Evolutionary conservation across 2,888 invertebrate genomes (phyloP).

Genomic region (Stenichneumon culpator): DNA sequence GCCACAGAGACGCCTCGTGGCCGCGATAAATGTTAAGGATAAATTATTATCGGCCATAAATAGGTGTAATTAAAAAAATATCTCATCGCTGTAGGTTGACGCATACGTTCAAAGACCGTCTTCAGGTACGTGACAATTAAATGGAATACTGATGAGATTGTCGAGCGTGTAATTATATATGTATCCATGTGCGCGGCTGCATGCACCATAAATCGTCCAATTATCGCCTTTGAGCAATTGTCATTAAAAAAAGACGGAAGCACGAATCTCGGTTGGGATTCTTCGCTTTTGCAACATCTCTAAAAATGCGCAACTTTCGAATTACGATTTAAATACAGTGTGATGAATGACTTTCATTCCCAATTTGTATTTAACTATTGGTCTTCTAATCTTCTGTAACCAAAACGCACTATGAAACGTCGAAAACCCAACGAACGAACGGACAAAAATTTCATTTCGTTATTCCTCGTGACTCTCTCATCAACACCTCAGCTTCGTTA

Average conservation of each 20-base stretch:
- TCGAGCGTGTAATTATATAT: slow-evolving; percentile 22
- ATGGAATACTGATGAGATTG: slow-evolving; percentile 31
- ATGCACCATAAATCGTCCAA: slow-evolving; percentile 28
- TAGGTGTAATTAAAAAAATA: slow-evolving; percentile 42
- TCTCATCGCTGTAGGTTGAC: slow-evolving; percentile 31
- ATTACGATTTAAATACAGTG: not conserved
- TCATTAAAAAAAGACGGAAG: not conserved
- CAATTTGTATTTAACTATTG: not conserved
- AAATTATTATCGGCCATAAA: slow-evolving; percentile 35
- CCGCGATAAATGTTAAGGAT: slow-evolving; percentile 19
- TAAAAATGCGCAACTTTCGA: not conserved
- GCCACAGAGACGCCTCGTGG: not conserved
- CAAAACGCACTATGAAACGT: not conserved
- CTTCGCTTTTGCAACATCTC: not conserved
- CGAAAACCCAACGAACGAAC: not conserved
- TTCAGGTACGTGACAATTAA: slow-evolving; percentile 37
- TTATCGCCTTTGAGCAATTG: slow-evolving; percentile 16
- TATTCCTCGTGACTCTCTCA: slow-evolving; percentile 36
- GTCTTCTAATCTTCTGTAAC: not conserved
- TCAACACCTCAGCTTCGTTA: not conserved
- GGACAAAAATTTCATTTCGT: slow-evolving; percentile 40
- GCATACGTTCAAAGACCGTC: slow-evolving; percentile 7
- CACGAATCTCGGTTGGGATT: slow-evolving; percentile 1
- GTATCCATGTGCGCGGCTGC: not conserved
- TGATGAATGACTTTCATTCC: not conserved